phyloP scores from a whole-genome alignment of 2,113 vertebrate genomes.

The Chiloscyllium plagiosum region DNA sequence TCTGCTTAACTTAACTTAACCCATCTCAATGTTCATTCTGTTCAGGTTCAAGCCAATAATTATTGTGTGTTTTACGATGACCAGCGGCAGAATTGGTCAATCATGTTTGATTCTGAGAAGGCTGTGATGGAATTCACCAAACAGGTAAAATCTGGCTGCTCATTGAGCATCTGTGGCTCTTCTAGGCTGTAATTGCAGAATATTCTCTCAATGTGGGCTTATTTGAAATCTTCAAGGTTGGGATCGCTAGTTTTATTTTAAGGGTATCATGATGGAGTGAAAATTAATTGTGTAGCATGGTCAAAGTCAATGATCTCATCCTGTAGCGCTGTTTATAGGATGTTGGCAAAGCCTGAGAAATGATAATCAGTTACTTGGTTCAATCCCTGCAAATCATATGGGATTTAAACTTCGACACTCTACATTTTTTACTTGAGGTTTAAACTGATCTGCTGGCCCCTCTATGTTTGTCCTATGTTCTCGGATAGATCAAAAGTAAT shows the following conservation, averaged over 20 bases:
- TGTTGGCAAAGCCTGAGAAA: not conserved
- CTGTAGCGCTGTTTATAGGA: not conserved
- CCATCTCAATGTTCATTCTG: conserved; percentile 29
- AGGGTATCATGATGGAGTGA: not conserved
- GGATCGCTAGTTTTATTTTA: not conserved
- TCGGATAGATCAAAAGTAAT: not conserved
- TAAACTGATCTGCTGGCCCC: not conserved
- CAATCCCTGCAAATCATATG: not conserved
- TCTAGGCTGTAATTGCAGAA: not conserved
- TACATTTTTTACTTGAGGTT: not conserved
- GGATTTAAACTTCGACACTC: not conserved
- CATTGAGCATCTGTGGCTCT: not conserved
- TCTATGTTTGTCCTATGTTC: not conserved
- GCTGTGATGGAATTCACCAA: conserved; percentile 74
- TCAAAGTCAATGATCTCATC: not conserved
- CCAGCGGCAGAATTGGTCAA: conserved; percentile 90
- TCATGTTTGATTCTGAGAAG: conserved; percentile 91
- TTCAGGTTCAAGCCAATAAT: conserved; percentile 79
- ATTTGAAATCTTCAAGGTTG: not conserved
- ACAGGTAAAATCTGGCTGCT: conserved; percentile 63
- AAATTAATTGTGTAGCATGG: not conserved
- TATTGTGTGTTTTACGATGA: conserved; percentile 94
- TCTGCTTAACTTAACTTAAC: not conserved
- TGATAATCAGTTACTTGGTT: not conserved
- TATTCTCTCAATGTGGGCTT: not conserved